phyloP scores from a whole-genome alignment of 2,797 vertebrate genomes.

The Dendrocincla tyrannina region DNA sequence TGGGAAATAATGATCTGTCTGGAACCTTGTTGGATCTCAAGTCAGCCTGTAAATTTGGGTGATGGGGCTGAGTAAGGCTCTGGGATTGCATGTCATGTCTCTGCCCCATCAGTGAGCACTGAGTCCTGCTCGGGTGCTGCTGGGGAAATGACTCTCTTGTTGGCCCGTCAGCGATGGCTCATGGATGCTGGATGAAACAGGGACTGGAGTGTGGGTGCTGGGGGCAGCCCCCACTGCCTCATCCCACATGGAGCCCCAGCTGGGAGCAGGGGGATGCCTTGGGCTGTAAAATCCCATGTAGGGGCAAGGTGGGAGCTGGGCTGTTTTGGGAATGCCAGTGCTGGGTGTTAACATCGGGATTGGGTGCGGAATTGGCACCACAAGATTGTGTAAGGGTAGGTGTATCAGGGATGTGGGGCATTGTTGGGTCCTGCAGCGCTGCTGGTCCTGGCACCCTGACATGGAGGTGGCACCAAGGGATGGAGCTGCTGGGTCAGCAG shows the following conservation, averaged over 20 bases:
- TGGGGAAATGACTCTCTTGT: not conserved
- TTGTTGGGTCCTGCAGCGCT: not conserved
- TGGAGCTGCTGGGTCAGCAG: not conserved
- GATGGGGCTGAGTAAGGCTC: not conserved
- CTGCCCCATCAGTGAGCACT: not conserved
- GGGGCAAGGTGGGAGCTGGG: not conserved
- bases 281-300: accelerated
- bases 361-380: not conserved
- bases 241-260: accelerated
- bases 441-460: too few relatives aligned
- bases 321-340: not conserved
- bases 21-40: not conserved
- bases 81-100: not conserved
- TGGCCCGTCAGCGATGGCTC: accelerated
- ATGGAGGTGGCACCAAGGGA: too few relatives aligned
- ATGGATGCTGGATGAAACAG: not conserved
- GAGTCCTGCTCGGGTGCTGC: not conserved
- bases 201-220: not conserved
- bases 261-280: not conserved
- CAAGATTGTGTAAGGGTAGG: accelerated
- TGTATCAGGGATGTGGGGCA: not conserved
- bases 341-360: not conserved
- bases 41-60: not conserved
- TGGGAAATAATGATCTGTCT: not conserved
- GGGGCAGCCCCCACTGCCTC: not conserved